phyloP scores from a whole-genome alignment of 2,797 vertebrate genomes.

The Cryptoprocta ferox region DNA sequence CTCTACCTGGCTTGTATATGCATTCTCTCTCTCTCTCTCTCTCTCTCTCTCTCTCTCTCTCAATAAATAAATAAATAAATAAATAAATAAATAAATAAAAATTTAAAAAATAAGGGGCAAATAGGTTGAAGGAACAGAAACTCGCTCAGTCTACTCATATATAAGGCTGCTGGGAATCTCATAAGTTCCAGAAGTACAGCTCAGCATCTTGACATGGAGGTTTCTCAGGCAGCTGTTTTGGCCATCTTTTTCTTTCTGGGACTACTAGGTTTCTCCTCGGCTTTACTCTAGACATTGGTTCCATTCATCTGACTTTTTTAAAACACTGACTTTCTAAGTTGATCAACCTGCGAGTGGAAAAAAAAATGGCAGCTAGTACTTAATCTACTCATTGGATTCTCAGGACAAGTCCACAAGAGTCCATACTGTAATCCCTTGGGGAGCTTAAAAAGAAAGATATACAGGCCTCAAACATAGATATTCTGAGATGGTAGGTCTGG shows the following conservation, averaged over 20 bases:
- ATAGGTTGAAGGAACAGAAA: neutral
- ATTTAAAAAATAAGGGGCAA: too few species aligned
- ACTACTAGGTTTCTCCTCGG: neutral
- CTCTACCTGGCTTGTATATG: too few species aligned
- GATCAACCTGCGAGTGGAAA: neutral
- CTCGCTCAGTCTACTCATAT: neutral
- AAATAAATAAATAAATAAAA: too few species aligned
- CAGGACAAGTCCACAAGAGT: neutral
- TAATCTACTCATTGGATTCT: neutral
- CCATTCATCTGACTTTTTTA: neutral
- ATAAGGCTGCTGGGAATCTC: neutral
- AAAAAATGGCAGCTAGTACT: neutral
- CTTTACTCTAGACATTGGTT: neutral
- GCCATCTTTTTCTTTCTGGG: neutral
- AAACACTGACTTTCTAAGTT: neutral
- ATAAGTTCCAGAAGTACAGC: neutral
- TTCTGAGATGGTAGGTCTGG: neutral
- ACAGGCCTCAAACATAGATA: neutral
- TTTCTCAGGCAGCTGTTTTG: neutral
- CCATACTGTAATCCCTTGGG: neutral
- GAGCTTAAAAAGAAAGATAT: neutral
- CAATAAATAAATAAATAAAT: too few species aligned
- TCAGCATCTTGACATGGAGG: neutral
- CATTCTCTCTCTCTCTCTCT: too few species aligned
- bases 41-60: too few species aligned